Percentiles rank a stretch among this genome's conserved stretches.
phyloP scores from a whole-genome alignment of 2,113 vertebrate genomes.

The Pionites leucogaster region DNA sequence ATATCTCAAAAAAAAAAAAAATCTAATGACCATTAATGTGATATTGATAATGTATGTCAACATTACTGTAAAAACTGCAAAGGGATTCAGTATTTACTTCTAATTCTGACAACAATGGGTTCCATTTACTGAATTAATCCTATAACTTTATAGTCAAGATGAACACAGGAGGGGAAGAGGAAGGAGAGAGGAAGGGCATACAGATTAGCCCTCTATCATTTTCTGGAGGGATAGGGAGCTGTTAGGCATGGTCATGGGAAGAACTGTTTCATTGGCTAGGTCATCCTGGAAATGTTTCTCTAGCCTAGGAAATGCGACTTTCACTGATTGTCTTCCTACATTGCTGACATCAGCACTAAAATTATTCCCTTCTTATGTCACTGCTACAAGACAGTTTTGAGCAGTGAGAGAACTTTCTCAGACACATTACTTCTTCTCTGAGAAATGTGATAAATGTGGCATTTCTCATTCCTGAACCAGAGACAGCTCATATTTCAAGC shows the following conservation, averaged over 20 bases:
- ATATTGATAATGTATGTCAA: not conserved
- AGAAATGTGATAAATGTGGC: not conserved
- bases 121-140: not conserved
- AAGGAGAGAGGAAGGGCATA: not conserved
- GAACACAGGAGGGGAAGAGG: not conserved
- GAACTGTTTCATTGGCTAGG: not conserved
- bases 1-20: not conserved
- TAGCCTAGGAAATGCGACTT: not conserved
- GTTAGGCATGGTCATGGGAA: not conserved
- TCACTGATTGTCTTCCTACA: not conserved
- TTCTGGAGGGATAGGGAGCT: not conserved
- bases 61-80: not conserved
- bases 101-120: not conserved
- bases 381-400: not conserved
- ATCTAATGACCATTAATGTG: not conserved
- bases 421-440: not conserved
- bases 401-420: not conserved
- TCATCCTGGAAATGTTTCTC: not conserved
- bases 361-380: not conserved
- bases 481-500: not conserved
- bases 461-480: not conserved
- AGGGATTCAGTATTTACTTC: not conserved
- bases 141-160: not conserved
- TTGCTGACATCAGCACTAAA: not conserved
- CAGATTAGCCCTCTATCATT: not conserved